phyloP scores from a whole-genome alignment of 2,797 vertebrate genomes.

The Esox lucius region DNA sequence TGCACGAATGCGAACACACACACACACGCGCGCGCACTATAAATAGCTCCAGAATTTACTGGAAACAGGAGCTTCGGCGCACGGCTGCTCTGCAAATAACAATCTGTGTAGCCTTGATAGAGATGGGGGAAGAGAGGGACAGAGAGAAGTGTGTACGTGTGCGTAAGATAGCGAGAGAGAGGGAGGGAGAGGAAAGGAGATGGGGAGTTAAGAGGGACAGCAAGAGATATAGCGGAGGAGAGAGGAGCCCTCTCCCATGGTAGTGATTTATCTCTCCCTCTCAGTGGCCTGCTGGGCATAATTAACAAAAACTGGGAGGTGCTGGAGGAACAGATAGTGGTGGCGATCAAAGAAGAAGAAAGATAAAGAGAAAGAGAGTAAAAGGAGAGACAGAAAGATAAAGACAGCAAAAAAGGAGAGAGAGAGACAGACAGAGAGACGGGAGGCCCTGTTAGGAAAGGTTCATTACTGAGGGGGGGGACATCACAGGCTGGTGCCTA shows the following conservation, averaged over 20 bases:
- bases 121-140: background rate
- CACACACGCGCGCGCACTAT: constrained; percentile 34
- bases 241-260: background rate
- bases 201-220: background rate
- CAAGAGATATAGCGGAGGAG: constrained; percentile 5
- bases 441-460: background rate
- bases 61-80: constrained; percentile 63
- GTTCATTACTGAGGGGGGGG: background rate
- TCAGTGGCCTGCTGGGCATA: constrained; percentile 25
- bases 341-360: background rate
- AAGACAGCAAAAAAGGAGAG: background rate
- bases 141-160: constrained; percentile 3
- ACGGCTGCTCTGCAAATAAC: constrained; percentile 57
- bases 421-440: background rate
- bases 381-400: background rate
- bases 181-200: background rate
- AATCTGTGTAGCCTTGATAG: constrained; percentile 40
- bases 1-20: constrained; percentile 14
- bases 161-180: constrained; percentile 4
- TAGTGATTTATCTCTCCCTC: constrained; percentile 10
- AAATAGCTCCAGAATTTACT: constrained; percentile 70
- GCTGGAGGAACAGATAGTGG: constrained; percentile 12
- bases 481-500: background rate
- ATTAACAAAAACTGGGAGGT: constrained; percentile 18
- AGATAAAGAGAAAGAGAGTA: background rate